phyloP scores from a whole-genome alignment of 2,113 vertebrate species.

The Pampusana beccarii region DNA sequence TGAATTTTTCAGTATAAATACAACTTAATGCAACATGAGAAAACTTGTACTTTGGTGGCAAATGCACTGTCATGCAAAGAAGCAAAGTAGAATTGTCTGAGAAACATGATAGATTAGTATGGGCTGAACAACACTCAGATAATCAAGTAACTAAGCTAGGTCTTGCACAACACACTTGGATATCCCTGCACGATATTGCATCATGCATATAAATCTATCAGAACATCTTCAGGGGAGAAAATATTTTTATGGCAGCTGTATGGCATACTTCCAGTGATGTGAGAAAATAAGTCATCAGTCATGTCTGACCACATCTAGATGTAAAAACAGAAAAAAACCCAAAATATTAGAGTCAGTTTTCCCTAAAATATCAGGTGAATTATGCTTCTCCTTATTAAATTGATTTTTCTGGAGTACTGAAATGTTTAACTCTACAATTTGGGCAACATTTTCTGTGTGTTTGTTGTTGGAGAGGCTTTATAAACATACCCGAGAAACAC shows the following conservation, averaged over 20 bases:
- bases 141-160: neutral
- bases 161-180: neutral
- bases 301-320: neutral
- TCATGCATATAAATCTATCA: neutral
- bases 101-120: neutral
- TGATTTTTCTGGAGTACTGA: neutral
- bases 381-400: neutral
- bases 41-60: neutral
- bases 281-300: neutral
- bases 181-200: neutral
- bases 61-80: neutral
- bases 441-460: neutral
- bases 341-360: neutral
- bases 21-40: neutral
- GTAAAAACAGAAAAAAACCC: neutral
- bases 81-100: neutral
- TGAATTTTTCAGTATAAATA: neutral
- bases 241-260: neutral
- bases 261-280: neutral
- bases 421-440: neutral
- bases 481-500: neutral
- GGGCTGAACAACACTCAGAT: neutral
- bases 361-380: neutral
- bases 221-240: neutral
- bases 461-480: neutral